phyloP scores from a whole-genome alignment of 2,797 vertebrate species.

The Diplodus sargus region DNA sequence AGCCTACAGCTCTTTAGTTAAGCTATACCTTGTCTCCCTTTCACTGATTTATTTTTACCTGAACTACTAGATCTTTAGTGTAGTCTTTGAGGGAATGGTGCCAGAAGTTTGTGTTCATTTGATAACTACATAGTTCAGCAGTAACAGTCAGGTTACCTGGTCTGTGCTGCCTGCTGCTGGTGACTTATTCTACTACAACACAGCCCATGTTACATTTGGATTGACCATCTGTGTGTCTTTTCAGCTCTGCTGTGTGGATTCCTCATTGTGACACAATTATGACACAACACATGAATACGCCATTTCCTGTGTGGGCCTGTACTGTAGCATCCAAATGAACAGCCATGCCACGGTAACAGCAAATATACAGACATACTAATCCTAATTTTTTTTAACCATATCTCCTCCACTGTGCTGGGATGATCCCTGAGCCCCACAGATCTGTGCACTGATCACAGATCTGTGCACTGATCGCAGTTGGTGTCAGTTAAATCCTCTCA shows the following conservation, averaged over 20 bases:
- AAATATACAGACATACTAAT: neutral
- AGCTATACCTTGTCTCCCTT: neutral
- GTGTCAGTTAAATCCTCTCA: conserved; percentile 62
- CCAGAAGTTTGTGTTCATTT: neutral
- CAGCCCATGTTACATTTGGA: neutral
- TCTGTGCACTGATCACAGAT: no score
- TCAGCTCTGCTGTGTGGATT: neutral
- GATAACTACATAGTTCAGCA: neutral
- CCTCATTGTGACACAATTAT: neutral
- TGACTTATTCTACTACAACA: conserved; percentile 14
- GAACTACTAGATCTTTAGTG: neutral
- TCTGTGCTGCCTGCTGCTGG: conserved; percentile 39
- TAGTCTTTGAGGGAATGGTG: neutral
- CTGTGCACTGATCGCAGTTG: no score
- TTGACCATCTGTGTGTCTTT: neutral
- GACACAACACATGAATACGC: no score
- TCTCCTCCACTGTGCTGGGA: neutral
- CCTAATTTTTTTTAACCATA: no score
- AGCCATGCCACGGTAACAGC: neutral
- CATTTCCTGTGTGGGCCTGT: neutral
- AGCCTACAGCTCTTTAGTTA: no score
- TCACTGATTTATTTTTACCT: neutral
- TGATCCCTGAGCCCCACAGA: neutral
- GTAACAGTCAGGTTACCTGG: neutral
- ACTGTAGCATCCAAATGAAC: no score